Evolutionary conservation across 2,888 invertebrate genomes (phyloP), one percentile per base, ranked within the genome.

Genomic region (Ophioninae sp.): DNA sequence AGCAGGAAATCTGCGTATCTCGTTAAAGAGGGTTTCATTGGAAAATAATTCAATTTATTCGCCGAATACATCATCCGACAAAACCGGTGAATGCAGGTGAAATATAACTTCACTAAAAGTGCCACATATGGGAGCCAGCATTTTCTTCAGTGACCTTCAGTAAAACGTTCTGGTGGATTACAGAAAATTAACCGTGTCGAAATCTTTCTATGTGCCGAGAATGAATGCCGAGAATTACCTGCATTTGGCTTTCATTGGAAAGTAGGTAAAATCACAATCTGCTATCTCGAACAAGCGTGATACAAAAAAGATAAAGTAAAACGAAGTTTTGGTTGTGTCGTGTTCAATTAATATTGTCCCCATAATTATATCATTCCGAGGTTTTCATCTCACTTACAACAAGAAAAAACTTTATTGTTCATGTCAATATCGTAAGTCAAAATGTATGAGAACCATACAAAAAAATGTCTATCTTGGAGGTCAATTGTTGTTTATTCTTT

Each of bases 241-340:
- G 7, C 72, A 37, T 37, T 6, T 20, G 68, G 63, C n/a, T 41
- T 17, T 63, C 10, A 8, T 20, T 64, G 23, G 44, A 23, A n/a
- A 8, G 76, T 51, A 17, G 72, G 20, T 77, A 76, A 76, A 17
- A 61, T 63, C 22, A 67, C 17, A 22, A 76, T 37, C 72, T 72
- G 44, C 22, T 39, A 1, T 37, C 8, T 44, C 17, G 59, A 41
- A 5, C 17, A 23, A 69, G 6, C n/a, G 6, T 1, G 61, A 72
- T 20, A n/a, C 37, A 17, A 22, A 0, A 10, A 0, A 20, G 39
- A 22, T 2, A 20, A 22, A 5, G n/a, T 6, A 59, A 56, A n/a
- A 17, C 10, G n/a, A 13, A 37, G 20, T n/a, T 9, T n/a, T 9
- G 7, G 6, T 30, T 73, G 58, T 30, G 37, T 39, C 5, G 20